A percentile compares a stretch with the other conserved stretches of the same genome.
Conservation (phyloP, 2,797 vertebrate genomes). For the Spondyliosoma cantharus region DNA sequence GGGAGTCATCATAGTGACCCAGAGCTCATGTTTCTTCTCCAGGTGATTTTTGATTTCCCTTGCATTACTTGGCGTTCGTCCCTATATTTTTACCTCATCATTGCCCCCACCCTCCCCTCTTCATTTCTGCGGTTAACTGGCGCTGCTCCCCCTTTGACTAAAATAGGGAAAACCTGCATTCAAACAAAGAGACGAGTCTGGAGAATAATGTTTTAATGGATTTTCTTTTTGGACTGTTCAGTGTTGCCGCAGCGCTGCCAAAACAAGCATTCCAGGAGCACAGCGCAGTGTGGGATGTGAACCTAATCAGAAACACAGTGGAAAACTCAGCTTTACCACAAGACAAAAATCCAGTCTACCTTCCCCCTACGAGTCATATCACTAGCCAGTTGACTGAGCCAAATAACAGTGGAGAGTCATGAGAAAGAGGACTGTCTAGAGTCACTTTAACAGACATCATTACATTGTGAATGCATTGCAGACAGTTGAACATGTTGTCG, state of each 20-base stretch:
- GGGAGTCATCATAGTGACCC: conserved; percentile 43
- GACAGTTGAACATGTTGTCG: neutral
- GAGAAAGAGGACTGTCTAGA: neutral
- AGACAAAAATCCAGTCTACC: conserved; percentile 48
- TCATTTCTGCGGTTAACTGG: conserved; percentile 59
- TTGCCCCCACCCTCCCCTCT: neutral
- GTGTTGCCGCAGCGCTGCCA: conserved; percentile 77
- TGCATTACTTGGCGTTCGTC: conserved; percentile 32
- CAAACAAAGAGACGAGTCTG: conserved; percentile 53
- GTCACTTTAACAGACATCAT: neutral
- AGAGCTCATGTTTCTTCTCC: conserved; percentile 50
- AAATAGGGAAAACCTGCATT: conserved; percentile 80
- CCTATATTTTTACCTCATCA: conserved; percentile 10
- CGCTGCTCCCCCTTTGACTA: conserved; percentile 75
- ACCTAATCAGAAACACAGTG: conserved; percentile 78
- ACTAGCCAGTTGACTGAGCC: neutral
- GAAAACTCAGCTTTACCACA: conserved; percentile 67
- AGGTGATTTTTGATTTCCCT: conserved; percentile 59
- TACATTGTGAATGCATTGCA: neutral
- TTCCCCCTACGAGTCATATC: conserved; percentile 27
- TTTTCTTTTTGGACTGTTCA: conserved; percentile 78
- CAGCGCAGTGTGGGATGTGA: conserved; percentile 77
- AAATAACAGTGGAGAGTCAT: conserved; percentile 8
- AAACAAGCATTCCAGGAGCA: conserved; percentile 83
- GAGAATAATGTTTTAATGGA: conserved; percentile 68